Evolutionary conservation across 2,797 vertebrate species (phyloP).

Genomic region (Squalus acanthias): DNA sequence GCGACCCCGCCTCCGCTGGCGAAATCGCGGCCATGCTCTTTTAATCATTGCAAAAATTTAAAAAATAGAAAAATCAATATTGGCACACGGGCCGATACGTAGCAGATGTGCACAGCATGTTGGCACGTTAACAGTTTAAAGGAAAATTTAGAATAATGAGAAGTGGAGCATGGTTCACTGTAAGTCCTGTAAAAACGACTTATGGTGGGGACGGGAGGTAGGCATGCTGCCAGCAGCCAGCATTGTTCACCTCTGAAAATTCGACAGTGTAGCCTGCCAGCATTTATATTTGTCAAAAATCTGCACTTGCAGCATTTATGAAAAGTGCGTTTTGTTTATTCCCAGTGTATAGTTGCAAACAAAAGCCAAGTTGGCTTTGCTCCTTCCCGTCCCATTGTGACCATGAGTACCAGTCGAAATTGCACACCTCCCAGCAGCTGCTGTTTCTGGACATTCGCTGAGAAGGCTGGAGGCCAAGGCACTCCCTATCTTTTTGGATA

Average conservation of each 20-base stretch:
- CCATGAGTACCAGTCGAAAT: neutral
- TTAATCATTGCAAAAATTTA: neutral
- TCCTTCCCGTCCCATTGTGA: too few relatives aligned
- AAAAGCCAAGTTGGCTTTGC: neutral
- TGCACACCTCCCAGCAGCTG: neutral
- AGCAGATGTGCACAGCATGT: slow-evolving; percentile 2
- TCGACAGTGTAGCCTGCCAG: neutral
- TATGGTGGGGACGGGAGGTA: neutral
- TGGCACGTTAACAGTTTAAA: neutral
- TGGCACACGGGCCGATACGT: neutral
- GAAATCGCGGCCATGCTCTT: neutral
- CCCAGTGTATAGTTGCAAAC: neutral
- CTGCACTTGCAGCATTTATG: neutral
- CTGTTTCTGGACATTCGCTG: neutral
- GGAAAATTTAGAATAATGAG: neutral
- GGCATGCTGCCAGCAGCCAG: neutral
- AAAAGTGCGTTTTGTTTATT: neutral
- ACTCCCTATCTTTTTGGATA: neutral
- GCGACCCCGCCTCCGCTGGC: too few relatives aligned
- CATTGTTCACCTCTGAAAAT: neutral
- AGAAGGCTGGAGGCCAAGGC: neutral
- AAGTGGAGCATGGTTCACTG: neutral
- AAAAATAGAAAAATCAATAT: neutral
- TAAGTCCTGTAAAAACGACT: neutral
- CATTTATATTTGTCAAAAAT: neutral